Evolutionary conservation across 1,140 invertebrate genomes (phyloP), one percentile per base, ranked within the genome.

Genomic region (Orchestia grillus): DNA sequence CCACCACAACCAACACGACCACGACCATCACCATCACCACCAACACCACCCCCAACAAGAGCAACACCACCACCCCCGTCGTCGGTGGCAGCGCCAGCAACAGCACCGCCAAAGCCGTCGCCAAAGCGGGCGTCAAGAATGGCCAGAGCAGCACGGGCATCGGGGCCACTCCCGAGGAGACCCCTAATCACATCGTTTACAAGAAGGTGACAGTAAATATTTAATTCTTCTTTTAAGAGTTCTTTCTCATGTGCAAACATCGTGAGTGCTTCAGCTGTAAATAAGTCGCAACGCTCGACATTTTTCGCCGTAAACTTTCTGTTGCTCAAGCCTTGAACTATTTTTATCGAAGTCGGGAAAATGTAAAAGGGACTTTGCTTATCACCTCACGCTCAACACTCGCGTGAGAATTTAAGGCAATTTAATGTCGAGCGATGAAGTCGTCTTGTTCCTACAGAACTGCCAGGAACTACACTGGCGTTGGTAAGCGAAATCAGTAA

Each of bases 131-230:
- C 44, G 92, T 95, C 97, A 97, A 96, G 97, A 96, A 96, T 96
- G 95, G 96, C 57, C 96, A 97, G 95, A 96, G 96, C 96, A 97
- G 95, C 57, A 97, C 96, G n/a, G 96, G 96, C 42, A 96, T 96
- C 28, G 96, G 96, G 23, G 96, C 96, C 23, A 96, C 96, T 11
- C 96, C 96, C 28, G 98, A 98, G 95, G 98, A 98, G 95, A 98
- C 98, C 36, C 98, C 98, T 16, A 98, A 98, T 97, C 97, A 98
- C 97, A 97, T 98, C 96, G 97, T 98, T n/a, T 98, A 98, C 96
- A 97, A 97, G 97, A 98, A 98, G 97, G 98, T 98, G 97, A 97
- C 97, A 97, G 87, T 88, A 16, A 95, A 91, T 91, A 43, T 91
- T 91, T 43, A 91, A 44, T 23, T 91, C 11, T 42, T 91, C n/a